Base-by-base conservation (phyloP, 2,888 invertebrate genomes). In the Ectemnius continuus region DNA sequence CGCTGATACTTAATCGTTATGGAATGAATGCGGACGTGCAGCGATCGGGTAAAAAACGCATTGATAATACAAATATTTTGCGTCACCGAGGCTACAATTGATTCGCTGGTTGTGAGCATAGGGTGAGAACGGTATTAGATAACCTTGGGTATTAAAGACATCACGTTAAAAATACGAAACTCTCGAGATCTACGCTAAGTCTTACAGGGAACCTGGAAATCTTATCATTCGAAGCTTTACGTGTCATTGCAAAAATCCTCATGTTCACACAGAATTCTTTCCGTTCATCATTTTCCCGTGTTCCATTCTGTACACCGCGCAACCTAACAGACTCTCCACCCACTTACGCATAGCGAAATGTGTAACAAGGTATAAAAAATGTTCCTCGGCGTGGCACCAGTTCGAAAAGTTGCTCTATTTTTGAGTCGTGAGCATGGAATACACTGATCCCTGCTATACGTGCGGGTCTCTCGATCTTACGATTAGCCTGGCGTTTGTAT, bases 271-370 rank as follows among this genome's bases (percentile, higher is more conserved):
- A 47, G 47, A 47, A 47, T 47, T 47, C n/a, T 47, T 47, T 47
- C 13, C 47, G 23, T 47, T 47, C 47, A 57, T 20, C 20, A 47
- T 47, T 23, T 23, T 23, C 23, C 4, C 62, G 62, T 47, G 46
- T 48, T 23, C 23, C 23, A 2, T 23, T 18, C 45, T 47, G 48
- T 46, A 47, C 47, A 47, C 52, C 52, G 52, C 16, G 14, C n/a
- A 52, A 14, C 14, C 14, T 18, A 23, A 13, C 4, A 20, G 52
- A 20, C 46, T 52, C 60, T 46, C 36, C 36, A 36, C 36, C 36
- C 36, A 45, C 67, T 68, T 68, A 72, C 62, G 52, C 63, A 48
- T 72, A 68, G 58, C 62, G 60, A 61, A 65, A 75, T 48, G 58
- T 23, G 47, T 56, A 67, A 52, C 52, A 76, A 76, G 57, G 47